phyloP scores from a whole-genome alignment of 2,888 invertebrate species.

The Platyscelio sp. region DNA sequence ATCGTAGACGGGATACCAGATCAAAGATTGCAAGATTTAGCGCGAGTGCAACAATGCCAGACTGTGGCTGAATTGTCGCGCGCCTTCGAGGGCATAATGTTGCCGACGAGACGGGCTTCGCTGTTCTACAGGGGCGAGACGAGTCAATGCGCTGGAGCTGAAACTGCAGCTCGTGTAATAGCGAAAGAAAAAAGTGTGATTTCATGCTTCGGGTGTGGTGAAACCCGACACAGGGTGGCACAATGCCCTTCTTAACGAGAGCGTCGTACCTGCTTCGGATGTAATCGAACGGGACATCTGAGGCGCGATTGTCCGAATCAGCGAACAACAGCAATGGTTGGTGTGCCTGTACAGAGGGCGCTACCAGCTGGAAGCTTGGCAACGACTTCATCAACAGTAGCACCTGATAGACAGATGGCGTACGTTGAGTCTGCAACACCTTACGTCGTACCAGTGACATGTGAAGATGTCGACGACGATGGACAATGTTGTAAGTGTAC shows the following conservation, averaged over 20 bases:
- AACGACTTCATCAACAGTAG: not conserved
- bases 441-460: slow-evolving; percentile 9
- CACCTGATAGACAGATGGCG: not conserved
- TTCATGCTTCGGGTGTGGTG: no score
- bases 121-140: not conserved
- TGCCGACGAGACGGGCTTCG: not conserved
- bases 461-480: not conserved
- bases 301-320: slow-evolving; percentile 3
- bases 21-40: not conserved
- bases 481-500: slow-evolving; percentile 4
- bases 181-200: no score
- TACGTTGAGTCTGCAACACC: slow-evolving; percentile 10
- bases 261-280: slow-evolving; percentile 12
- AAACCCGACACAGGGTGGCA: not conserved
- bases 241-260: not conserved
- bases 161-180: not conserved
- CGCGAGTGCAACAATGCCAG: not conserved
- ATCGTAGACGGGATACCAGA: slow-evolving; percentile 9
- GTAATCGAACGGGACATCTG: slow-evolving; percentile 3
- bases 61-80: not conserved
- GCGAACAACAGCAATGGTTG: no score
- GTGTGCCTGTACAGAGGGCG: no score
- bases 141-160: not conserved
- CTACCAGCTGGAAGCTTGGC: not conserved
- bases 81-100: not conserved